Base-by-base conservation (phyloP, 1,140 invertebrate species). In the Eumaeus atala region DNA sequence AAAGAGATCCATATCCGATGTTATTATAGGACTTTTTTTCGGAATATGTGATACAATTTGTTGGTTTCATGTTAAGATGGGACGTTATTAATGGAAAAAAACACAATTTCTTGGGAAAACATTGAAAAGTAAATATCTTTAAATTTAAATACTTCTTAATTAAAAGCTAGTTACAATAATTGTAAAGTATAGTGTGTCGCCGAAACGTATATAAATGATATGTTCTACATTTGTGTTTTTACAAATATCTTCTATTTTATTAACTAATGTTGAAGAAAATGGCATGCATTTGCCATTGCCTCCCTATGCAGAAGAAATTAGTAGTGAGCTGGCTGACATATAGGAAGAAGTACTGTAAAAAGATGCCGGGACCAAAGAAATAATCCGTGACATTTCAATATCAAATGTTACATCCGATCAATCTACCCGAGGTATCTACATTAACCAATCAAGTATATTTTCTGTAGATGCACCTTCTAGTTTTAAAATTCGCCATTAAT, bases 381-480 rank as follows among this genome's bases (percentile, higher is more conserved):
- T 54, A n/a, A 12, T 34, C 12, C 33, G 33, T 48, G 42, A 54
- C 21, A 34, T 28, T 33, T 54, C 21, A 54, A 34, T 34, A 35
- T 33, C 52, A 36, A 54, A 54, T 34, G 40, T 14, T 28, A 34
- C 21, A 7, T 36, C 52, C 47, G 9, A 28, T 47, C 18, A 34
- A 16, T 44, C 42, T 48, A 38, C 40, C 52, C 12, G 47, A 40
- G 52, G 47, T 42, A 33, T 14, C 16, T 54, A 54, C 28, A 54
- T 10, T 14, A 34, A 54, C 11, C 52, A 54, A 34, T 38, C 12
- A 47, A 47, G 40, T 54, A 47, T 40, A 42, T 38, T 47, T 34
- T 54, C 37, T 42, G 44, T 33, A 21, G 51, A 54, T 28, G 38
- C 35, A 12, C 52, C 52, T 54, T 54, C 52, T 35, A 54, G 52